Conservation (phyloP, 2,797 vertebrate species). For the Iguana delicatissima region DNA sequence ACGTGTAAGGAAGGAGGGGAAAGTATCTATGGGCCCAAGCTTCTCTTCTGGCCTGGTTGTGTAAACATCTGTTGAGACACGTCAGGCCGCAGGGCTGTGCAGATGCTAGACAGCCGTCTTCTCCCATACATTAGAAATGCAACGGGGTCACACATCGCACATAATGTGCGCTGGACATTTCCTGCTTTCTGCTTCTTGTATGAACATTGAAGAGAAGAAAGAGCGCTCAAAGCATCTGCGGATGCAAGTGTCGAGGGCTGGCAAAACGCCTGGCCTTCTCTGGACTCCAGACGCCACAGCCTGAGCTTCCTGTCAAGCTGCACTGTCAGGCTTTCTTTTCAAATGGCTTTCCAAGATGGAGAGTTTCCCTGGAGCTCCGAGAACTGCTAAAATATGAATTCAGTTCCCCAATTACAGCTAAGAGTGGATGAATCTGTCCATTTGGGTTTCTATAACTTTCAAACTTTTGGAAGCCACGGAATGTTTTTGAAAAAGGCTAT, state of each 20-base stretch:
- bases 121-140: background rate
- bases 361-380: slow-evolving; percentile 58
- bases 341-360: slow-evolving; percentile 42
- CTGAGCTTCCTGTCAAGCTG: slow-evolving; percentile 60
- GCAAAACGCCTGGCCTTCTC: slow-evolving; percentile 16
- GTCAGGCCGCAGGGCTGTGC: background rate
- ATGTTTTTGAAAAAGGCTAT: no score
- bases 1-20: background rate
- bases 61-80: background rate
- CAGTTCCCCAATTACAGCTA: no score
- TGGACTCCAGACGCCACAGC: slow-evolving; percentile 22
- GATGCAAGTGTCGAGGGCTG: slow-evolving; percentile 2
- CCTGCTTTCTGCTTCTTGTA: background rate
- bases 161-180: slow-evolving; percentile 2
- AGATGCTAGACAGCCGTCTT: background rate
- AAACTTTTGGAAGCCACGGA: no score
- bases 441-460: no score
- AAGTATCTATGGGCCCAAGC: background rate
- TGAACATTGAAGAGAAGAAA: background rate
- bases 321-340: slow-evolving; percentile 58
- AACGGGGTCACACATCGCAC: background rate
- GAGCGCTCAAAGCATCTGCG: background rate
- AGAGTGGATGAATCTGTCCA: no score
- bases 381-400: slow-evolving; percentile 46
- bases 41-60: background rate